Evolutionary conservation across 2,888 invertebrate species (phyloP).

Genomic region (Eulithis testata): DNA sequence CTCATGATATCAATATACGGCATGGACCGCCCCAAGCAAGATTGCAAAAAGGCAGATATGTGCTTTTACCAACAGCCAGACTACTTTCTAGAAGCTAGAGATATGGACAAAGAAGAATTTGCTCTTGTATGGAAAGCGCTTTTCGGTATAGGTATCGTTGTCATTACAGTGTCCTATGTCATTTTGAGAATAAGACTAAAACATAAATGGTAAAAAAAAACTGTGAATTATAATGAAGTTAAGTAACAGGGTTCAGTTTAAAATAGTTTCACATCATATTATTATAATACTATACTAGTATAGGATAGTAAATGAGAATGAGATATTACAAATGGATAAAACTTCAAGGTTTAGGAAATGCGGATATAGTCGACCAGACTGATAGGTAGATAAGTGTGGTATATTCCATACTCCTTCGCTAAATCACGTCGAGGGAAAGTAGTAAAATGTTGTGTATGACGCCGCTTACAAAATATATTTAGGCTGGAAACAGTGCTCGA

Average conservation of each 20-base stretch:
- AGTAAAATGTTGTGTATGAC: too few species aligned
- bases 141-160: constrained; percentile 84
- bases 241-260: not conserved
- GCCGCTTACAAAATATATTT: too few species aligned
- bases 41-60: constrained; percentile 86
- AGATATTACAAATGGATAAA: not conserved
- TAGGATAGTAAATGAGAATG: not conserved
- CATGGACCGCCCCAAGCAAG: constrained; percentile 89
- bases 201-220: constrained; percentile 69
- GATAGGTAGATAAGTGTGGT: not conserved
- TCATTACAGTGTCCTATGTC: constrained; percentile 87
- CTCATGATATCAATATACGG: constrained; percentile 93
- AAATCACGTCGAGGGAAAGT: too few species aligned
- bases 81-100: constrained; percentile 90
- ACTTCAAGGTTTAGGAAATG: not conserved
- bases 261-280: not conserved
- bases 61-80: constrained; percentile 90
- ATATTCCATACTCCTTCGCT: not conserved
- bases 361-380: not conserved
- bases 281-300: too few species aligned
- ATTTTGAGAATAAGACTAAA: constrained; percentile 87
- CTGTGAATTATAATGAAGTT: not conserved
- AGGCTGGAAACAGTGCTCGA: too few species aligned
- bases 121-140: constrained; percentile 87
- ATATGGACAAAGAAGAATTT: constrained; percentile 88